Evolutionary conservation across 2,888 invertebrate species (phyloP), one percentile per base, ranked within the genome.

Genomic region (Vanessa cardui): DNA sequence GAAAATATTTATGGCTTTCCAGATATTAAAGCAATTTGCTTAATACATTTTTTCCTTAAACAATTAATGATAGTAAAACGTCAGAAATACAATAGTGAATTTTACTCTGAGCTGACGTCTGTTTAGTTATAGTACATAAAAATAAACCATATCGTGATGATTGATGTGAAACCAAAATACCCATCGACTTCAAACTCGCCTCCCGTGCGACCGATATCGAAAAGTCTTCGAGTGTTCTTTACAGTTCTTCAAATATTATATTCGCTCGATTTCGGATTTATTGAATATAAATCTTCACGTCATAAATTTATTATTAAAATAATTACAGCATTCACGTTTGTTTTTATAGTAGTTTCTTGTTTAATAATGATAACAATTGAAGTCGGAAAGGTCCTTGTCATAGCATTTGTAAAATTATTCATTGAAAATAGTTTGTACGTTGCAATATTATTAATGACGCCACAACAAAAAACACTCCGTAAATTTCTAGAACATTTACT

Each of bases 401-500:
- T 31, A n/a, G 39, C n/a, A 18, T 31, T 18, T 31, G n/a, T n/a
- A 18, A 18, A 6, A 18, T 39, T 16, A 12, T 1, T 39, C n/a
- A 16, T 56, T 4, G 18, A 39, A 18, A n/a, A 56, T 8, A n/a
- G 3, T 39, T 12, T 39, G 12, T 56, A 39, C 33, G 3, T 39
- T 9, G 9, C 9, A 6, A 56, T 56, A 56, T 39, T 56, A 18
- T 26, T 56, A 6, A 5, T 9, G 1, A 39, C 9, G 6, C 12
- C 18, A n/a, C 39, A 56, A 56, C 7, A 6, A n/a, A 56, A 56
- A 2, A 56, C 56, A 3, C 39, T 39, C 18, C 5, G 56, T 9
- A 56, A 39, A 56, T 56, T 56, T 39, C 39, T 56, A 33, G 56
- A 56, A 18, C 9, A 56, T 39, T 56, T 56, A 56, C 56, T n/a